A percentile compares a stretch with the other conserved stretches of the same genome.
phyloP scores from a whole-genome alignment of 2,888 invertebrate genomes.

The Aelia acuminata region DNA sequence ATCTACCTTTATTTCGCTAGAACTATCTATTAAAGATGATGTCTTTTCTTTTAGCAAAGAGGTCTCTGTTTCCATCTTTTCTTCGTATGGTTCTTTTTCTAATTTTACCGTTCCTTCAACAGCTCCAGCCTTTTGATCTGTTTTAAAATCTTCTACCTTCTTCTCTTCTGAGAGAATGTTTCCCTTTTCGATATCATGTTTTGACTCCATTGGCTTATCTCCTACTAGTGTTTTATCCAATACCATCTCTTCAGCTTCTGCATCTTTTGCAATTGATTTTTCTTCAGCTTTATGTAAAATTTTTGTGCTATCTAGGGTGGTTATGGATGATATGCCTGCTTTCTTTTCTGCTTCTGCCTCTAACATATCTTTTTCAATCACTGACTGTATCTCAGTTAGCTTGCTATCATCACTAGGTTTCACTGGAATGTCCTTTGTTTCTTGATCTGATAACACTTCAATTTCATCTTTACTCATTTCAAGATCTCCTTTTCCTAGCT shows the following conservation, averaged over 20 bases:
- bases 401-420: not conserved
- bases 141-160: not conserved
- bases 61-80: not conserved
- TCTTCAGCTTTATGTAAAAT: not conserved
- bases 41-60: constrained; percentile 25
- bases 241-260: not conserved
- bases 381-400: not conserved
- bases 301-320: not conserved
- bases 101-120: not conserved
- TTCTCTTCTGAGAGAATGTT: not conserved
- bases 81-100: not conserved
- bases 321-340: not conserved
- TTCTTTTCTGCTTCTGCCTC: not conserved
- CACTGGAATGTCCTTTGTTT: not conserved
- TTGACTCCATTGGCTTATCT: not conserved
- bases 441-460: not conserved
- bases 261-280: not conserved
- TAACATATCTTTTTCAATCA: not conserved
- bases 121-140: not conserved
- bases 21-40: not conserved
- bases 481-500: not conserved
- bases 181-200: not conserved
- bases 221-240: not conserved
- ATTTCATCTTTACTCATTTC: not conserved
- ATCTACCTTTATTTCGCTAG: constrained; percentile 40